phyloP scores from a whole-genome alignment of 2,797 vertebrate species.

The Vireo griseus region DNA sequence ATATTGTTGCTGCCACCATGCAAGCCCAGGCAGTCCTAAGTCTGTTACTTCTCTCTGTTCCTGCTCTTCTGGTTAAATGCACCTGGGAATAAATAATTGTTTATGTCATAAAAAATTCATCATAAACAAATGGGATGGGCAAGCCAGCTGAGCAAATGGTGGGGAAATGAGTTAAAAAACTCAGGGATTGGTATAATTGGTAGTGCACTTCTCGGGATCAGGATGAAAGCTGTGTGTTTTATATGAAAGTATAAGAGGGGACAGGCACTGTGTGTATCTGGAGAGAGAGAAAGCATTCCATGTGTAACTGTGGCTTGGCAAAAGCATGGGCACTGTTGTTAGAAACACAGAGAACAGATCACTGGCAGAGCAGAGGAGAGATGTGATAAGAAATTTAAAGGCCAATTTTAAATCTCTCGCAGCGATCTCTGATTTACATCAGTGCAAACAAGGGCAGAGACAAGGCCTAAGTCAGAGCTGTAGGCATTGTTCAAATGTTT shows the following conservation, averaged over 20 bases:
- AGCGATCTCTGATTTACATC: slow-evolving; percentile 63
- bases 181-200: slow-evolving; percentile 16
- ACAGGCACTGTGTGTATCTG: not conserved
- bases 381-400: slow-evolving; percentile 60
- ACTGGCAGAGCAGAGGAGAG: slow-evolving; percentile 18
- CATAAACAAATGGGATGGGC: slow-evolving; percentile 40
- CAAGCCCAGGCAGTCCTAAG: slow-evolving; percentile 53
- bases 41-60: slow-evolving; percentile 56
- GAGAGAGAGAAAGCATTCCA: slow-evolving; percentile 31
- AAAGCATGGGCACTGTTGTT: slow-evolving; percentile 23
- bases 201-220: not conserved
- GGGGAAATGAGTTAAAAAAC: slow-evolving; percentile 47
- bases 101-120: slow-evolving; percentile 50
- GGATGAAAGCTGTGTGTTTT: not conserved
- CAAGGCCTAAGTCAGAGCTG: slow-evolving; percentile 35
- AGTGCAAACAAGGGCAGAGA: slow-evolving; percentile 63
- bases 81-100: slow-evolving; percentile 63
- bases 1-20: slow-evolving; percentile 42
- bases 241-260: not conserved
- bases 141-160: slow-evolving; percentile 32
- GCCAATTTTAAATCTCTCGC: slow-evolving; percentile 29
- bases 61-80: slow-evolving; percentile 67
- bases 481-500: slow-evolving; percentile 54
- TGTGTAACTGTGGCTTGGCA: slow-evolving; percentile 54
- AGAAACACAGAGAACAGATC: slow-evolving; percentile 34